A percentile compares a stretch with the other conserved stretches of the same genome.
Evolutionary conservation across 2,113 vertebrate species (phyloP).

Genomic region (Ia io): DNA sequence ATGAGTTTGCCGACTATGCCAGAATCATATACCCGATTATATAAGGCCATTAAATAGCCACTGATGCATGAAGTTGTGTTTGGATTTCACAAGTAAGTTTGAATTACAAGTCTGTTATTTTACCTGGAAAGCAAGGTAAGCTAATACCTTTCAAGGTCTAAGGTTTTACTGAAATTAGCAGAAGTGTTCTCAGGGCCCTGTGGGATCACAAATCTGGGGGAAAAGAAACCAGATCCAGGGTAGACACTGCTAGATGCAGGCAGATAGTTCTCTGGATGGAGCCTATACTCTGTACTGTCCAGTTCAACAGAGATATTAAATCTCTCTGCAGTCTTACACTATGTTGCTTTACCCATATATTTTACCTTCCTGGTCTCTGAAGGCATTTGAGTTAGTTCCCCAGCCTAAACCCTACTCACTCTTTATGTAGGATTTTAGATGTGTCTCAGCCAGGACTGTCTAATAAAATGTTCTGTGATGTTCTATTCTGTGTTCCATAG

Average conservation of each 20-base stretch:
- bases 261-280: neutral
- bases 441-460: neutral
- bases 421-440: neutral
- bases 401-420: neutral
- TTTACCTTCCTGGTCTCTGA: neutral
- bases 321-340: neutral
- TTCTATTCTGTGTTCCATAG: neutral
- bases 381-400: neutral
- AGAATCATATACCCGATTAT: neutral
- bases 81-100: neutral
- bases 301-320: neutral
- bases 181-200: neutral
- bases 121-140: neutral
- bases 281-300: neutral
- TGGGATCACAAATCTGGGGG: neutral
- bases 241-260: neutral
- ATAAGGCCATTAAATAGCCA: neutral
- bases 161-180: neutral
- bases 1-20: neutral
- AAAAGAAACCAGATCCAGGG: neutral
- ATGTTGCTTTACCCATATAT: neutral
- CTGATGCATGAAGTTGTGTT: neutral
- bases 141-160: neutral
- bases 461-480: neutral
- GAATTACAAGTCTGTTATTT: conserved; percentile 18